These are phyloP conservation scores for Rambutsinella grinnellia DNA, from an alignment of 2,888 invertebrate species.

Conservation along the genomic window DNA sequence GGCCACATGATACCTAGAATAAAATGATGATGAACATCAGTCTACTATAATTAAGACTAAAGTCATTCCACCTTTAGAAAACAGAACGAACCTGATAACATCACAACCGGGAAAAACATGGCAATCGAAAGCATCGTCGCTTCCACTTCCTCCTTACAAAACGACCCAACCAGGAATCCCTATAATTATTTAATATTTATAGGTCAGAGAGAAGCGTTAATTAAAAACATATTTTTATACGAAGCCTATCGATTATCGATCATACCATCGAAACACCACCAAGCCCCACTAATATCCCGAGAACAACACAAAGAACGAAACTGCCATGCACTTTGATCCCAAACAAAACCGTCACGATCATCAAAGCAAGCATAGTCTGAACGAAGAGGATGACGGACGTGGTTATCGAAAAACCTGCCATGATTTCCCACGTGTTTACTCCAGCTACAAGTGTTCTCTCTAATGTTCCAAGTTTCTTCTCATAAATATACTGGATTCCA, in stretches of 20 bases:
- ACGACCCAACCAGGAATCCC: constrained; percentile 91
- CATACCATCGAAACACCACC: constrained; percentile 49
- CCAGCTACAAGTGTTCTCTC: constrained; percentile 50
- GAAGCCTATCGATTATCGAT: background rate
- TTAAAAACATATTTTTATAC: background rate
- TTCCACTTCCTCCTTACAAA: constrained; percentile 91
- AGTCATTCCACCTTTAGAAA: background rate
- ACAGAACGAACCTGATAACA: constrained; percentile 43
- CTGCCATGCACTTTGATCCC: constrained; percentile 49
- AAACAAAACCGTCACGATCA: constrained; percentile 50
- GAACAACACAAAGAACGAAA: constrained; percentile 17
- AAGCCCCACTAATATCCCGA: constrained; percentile 40
- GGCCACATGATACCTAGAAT: constrained; percentile 83
- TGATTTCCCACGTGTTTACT: constrained; percentile 51
- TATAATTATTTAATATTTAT: constrained; percentile 52
- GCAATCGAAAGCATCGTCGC: constrained; percentile 78
- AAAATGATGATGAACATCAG: background rate
- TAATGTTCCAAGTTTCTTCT: constrained; percentile 50
- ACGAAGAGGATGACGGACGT: constrained; percentile 44
- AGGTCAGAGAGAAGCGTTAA: background rate
- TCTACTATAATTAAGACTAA: background rate
- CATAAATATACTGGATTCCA: constrained; percentile 50
- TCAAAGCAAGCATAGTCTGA: constrained; percentile 49
- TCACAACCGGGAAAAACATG: constrained; percentile 55
- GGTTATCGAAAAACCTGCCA: constrained; percentile 48